Percentiles rank a stretch among this genome's conserved stretches.
These are phyloP conservation scores for Morone saxatilis DNA, from an alignment of 2,113 vertebrate species.

Conservation along the genomic window DNA sequence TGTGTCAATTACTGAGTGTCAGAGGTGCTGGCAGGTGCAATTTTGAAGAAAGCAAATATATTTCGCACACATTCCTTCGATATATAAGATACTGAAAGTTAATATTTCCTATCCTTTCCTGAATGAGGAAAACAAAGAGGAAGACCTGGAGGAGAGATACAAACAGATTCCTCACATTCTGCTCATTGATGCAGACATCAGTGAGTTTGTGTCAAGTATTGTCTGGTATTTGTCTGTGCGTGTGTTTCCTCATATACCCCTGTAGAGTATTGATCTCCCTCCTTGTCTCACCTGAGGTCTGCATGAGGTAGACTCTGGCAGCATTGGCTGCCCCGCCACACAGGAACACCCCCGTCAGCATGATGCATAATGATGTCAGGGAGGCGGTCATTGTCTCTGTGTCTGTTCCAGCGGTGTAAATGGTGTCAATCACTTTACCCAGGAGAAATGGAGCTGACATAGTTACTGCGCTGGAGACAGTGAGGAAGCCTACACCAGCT, in stretches of 20 bases:
- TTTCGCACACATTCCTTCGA: not conserved
- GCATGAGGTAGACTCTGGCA: constrained; percentile 95
- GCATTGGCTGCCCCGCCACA: constrained; percentile 94
- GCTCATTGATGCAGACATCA: not conserved
- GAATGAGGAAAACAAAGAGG: not conserved
- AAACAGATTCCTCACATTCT: not conserved
- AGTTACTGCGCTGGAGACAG: constrained; percentile 93
- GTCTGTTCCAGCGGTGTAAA: constrained; percentile 86
- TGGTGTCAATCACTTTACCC: constrained; percentile 94
- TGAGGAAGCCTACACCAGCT: constrained; percentile 94
- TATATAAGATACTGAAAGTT: not conserved
- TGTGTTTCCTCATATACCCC: not conserved
- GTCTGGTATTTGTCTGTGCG: not conserved
- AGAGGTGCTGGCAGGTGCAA: too few relatives aligned
- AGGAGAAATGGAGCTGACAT: constrained; percentile 98
- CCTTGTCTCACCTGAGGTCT: constrained; percentile 89
- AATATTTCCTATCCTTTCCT: not conserved
- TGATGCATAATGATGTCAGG: constrained; percentile 89
- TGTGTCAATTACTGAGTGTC: not conserved
- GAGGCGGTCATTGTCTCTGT: constrained; percentile 81
- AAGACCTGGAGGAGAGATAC: not conserved
- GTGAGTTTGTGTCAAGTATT: not conserved
- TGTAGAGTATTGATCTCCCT: not conserved
- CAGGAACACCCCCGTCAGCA: constrained; percentile 91
- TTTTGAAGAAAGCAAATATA: not conserved